Base-by-base conservation (phyloP, 2,888 invertebrate species). In the Pyrrhosoma nymphula region DNA sequence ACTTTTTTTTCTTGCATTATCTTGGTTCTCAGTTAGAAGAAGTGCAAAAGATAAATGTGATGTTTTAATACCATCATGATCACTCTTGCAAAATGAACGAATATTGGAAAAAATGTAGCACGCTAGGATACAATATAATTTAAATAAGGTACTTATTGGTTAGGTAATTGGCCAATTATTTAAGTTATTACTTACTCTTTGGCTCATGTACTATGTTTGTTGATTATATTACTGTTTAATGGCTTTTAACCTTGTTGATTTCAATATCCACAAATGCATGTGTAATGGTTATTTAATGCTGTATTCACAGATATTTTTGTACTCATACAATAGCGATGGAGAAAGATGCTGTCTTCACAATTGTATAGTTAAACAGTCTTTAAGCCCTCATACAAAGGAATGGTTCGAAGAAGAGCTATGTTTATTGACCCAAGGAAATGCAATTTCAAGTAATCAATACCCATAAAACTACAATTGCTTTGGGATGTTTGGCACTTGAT, bases 321-420 rank as follows among this genome's bases (percentile, higher is more conserved):
- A 93, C 93, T 93, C 93, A 75, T 93, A 69, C 93, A 75, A 60
- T 93, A 47, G 39, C 47, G 55, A 63, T 93, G 63, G 69, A 69
- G 69, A 75, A 93, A 75, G 20, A 39, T 75, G 23, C 93, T 93
- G 93, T 75, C 69, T 93, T 47, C 69, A 75, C 39, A 82, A 35
- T 26, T 82, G 35, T 35, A 93, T 93, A 93, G 63, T 69, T 75
- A 75, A 93, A 93, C 93, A 75, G 93, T 93, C 69, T 93, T 89
- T 93, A 69, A 93, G 93, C 93, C 93, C 93, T 93, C 55, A 23
- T 75, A n/a, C 47, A 69, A 93, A 93, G 93, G 93, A 93, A 93
- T 93, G 93, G 69, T 93, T 93, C 69, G 75, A 93, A 93, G 93
- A 93, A 93, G 69, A 89, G 63, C 93, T 93, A 93, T 60, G 39